Evolutionary conservation across 2,797 vertebrate species (phyloP), one percentile per base, ranked within the genome.

Genomic region (Acipenser oxyrinchus): DNA sequence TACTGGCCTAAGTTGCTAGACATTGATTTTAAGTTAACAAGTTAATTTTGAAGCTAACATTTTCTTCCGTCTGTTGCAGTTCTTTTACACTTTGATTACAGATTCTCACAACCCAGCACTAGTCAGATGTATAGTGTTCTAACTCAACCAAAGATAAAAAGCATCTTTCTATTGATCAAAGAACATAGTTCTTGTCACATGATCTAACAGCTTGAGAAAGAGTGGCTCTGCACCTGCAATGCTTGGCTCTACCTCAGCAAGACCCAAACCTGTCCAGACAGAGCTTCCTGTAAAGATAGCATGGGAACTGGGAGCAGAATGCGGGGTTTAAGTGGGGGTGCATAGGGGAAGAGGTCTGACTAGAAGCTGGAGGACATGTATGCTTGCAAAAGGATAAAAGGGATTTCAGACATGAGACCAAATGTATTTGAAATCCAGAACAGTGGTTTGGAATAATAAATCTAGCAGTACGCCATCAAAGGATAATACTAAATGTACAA

Each of bases 231-330:
- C 55, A 49, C 18, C 66, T 68, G 66, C 51, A 48, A 50, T 49
- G 66, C 23, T 6, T 51, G 15, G 58, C 15, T 52, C 11, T n/a
- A 49, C 9, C 15, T 18, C 59, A 63, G 23, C 7, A 48, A 6
- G 15, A 12, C 61, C 6, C 10, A 60, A 18, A n/a, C 50, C 23
- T 67, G 49, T 62, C 52, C 66, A 51, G 18, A 48, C 59, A 37
- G 37, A 6, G 2, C 13, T 58, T 15, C 3, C 4, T 6, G 59
- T 6, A 15, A 10, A 4, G 8, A 51, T 12, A 37, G 48, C 50
- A 10, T 18, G 51, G 48, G 48, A 60, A 49, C 55, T 18, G 49
- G 11, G 66, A 67, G 51, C 66, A 23, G 49, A 48, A 60, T 49
- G 11, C 15, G 6, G 53, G 23, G 2, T 1, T 11, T 11, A 13